Base-by-base conservation (phyloP, 2,888 invertebrate species). In the Brassicogethes aeneus region DNA sequence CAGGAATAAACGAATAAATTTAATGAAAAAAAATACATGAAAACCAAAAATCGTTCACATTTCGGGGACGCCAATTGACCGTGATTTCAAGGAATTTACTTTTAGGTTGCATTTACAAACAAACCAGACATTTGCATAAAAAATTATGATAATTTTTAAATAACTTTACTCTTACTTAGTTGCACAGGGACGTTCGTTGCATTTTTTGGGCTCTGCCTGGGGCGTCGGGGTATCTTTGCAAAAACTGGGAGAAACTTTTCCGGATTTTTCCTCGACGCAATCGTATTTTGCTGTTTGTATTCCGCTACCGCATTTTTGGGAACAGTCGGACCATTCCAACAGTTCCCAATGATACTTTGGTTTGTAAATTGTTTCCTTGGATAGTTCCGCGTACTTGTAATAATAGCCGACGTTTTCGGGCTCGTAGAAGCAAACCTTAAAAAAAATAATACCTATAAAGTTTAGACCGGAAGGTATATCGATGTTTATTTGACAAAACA, bases 271-370 rank as follows among this genome's bases (percentile, higher is more conserved):
- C 58, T 81, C 80, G 23, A 75, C 68, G 60, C 82, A 82, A 2
- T 70, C 66, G 15, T 75, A 70, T 44, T 71, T 67, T 0, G 77
- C 70, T 16, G 60, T 61, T 55, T 71, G 67, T 31, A 61, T 66
- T 45, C 82, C 81, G 44, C 78, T 77, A 1, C 79, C 81, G 59
- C 82, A 82, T 8, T 74, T 73, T 1, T 67, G 71, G 0, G 75
- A 72, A 56, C 82, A 82, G 16, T 77, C 71, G 1, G 72, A 71
- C 76, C 77, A 81, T 43, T 77, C 77, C 16, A 75, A 66, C 51
- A 73, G 71, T 46, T 75, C 70, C 82, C 82, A 82, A 37, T 70
- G 69, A 55, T 79, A 82, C 44, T 70, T 71, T 0, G 77, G 77
- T 15, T 66, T 65, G 36, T 76, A 69, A 23, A 67, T 70, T 2